These are phyloP conservation scores for Crypturellus tataupa DNA, from an alignment of 2,797 vertebrate genomes.

Conservation along the genomic window DNA sequence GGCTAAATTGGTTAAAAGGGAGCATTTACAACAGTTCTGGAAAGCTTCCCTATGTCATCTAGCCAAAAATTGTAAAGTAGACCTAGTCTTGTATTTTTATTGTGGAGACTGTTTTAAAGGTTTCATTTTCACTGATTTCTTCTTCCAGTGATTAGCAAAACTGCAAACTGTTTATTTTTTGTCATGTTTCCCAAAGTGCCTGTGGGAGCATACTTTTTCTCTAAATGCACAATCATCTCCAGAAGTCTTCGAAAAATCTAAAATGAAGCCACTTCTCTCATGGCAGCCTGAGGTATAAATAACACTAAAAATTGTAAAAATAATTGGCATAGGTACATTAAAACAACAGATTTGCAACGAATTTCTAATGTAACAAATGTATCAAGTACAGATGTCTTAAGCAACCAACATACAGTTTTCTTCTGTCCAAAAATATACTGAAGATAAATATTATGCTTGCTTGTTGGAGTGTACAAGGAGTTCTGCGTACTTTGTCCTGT, in stretches of 20 bases:
- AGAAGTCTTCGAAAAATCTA: conserved; percentile 26
- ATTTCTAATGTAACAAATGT: conserved; percentile 32
- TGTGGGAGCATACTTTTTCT: conserved; percentile 2
- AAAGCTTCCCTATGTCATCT: conserved; percentile 11
- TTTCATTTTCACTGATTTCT: not conserved
- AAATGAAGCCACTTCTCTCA: conserved; percentile 30
- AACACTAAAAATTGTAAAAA: conserved; percentile 41
- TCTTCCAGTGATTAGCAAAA: conserved; percentile 48
- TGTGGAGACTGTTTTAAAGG: conserved; percentile 2
- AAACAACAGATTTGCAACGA: conserved; percentile 42
- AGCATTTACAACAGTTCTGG: not conserved
- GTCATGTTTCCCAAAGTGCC: conserved; percentile 24
- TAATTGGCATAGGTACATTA: conserved; percentile 22
- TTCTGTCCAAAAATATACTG: conserved; percentile 50
- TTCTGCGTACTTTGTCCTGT: conserved; percentile 49
- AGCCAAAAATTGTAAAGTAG: not conserved
- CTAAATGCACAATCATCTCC: conserved; percentile 29
- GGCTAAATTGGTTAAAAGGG: not conserved
- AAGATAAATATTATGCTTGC: conserved; percentile 52
- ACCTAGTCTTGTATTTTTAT: conserved; percentile 21
- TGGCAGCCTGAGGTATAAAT: not conserved
- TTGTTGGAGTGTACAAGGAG: conserved; percentile 48
- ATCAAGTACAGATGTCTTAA: conserved; percentile 59
- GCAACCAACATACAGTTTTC: conserved; percentile 48
- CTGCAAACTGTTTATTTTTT: not conserved